A percentile compares a stretch with the other conserved stretches of the same genome.
phyloP scores from a whole-genome alignment of 2,113 vertebrate species.

The Lanius ludovicianus region DNA sequence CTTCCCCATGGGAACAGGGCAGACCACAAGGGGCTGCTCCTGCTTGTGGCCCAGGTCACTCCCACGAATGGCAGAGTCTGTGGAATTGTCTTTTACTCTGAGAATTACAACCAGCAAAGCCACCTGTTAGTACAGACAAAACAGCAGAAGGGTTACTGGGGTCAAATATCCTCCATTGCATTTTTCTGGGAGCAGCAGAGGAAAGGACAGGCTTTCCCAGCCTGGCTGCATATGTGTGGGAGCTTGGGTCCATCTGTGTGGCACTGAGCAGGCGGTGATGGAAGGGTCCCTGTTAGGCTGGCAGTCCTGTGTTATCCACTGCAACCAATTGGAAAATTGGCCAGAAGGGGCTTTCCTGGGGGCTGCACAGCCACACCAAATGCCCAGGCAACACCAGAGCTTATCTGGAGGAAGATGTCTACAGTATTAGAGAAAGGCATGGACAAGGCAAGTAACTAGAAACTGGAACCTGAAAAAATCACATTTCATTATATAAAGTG shows the following conservation, averaged over 20 bases:
- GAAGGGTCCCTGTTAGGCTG: not conserved
- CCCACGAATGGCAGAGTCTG: fast-evolving
- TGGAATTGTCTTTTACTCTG: not conserved
- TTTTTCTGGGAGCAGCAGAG: not conserved
- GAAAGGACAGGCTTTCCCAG: not conserved
- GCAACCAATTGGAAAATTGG: not conserved
- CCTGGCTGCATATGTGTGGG: fast-evolving
- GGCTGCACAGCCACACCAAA: not conserved
- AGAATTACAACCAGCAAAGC: not conserved
- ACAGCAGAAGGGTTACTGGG: not conserved
- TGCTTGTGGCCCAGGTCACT: not conserved
- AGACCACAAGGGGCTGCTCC: not conserved
- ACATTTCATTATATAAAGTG: not conserved
- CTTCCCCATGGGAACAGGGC: fast-evolving
- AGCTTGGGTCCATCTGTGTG: not conserved
- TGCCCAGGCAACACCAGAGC: not conserved
- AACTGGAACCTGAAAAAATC: not conserved
- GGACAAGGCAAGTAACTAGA: not conserved
- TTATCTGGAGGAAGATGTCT: not conserved
- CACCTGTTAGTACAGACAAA: not conserved
- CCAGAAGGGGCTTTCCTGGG: not conserved
- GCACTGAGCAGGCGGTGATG: not conserved
- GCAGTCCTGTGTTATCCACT: not conserved
- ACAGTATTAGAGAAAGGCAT: not conserved
- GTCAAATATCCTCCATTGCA: not conserved